Base-by-base conservation (phyloP, 2,113 vertebrate genomes). In the Aphyosemion australe region DNA sequence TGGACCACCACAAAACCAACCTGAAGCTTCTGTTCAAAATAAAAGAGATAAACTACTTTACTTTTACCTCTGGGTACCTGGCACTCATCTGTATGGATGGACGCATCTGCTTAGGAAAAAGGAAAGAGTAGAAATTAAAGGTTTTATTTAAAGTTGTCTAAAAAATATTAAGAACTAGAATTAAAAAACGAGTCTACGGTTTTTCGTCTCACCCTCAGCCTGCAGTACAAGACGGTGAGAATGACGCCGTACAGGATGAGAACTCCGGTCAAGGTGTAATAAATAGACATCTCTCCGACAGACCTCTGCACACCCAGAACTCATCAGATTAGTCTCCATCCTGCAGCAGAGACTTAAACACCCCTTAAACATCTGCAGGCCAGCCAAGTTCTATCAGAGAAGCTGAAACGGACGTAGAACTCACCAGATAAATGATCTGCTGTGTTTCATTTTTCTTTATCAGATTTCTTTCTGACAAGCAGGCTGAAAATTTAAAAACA, bases 201-300 rank as follows among this genome's bases (percentile, higher is more conserved):
- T 57, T 20, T 20, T 9, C 3, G n/a, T 45, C 82, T 74, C 52
- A 97, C 95, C 93, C 92, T 95, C 49, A 97, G 91, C 57, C 92
- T 90, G 81, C 94, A 95, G 87, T 96, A 96, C 5, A 97, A 87
- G 19, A 91, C 41, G 0, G 95, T 96, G 59, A 97, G 90, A 43
- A 95, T 6, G 6, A 96, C 65, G 20, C 94, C 94, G 1, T 96
- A 96, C 6, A 94, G 0, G 60, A 96, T 90, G n/a, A 97, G 93
- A 69, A 97, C 72, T 6, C 86, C 94, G 0, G 96, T 95, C 71
- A 96, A 88, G 32, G 96, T 66, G 13, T 93, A 96, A 82, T 95
- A 97, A 1, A 93, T 5, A 42, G 61, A 61, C 1, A 82, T 88
- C 6, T 91, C 77, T 11, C 19, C 54, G 3, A 4, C 84, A 13